Evolutionary conservation across 1,140 invertebrate genomes (phyloP).

Genomic region (Zaprionus kolodkinae): DNA sequence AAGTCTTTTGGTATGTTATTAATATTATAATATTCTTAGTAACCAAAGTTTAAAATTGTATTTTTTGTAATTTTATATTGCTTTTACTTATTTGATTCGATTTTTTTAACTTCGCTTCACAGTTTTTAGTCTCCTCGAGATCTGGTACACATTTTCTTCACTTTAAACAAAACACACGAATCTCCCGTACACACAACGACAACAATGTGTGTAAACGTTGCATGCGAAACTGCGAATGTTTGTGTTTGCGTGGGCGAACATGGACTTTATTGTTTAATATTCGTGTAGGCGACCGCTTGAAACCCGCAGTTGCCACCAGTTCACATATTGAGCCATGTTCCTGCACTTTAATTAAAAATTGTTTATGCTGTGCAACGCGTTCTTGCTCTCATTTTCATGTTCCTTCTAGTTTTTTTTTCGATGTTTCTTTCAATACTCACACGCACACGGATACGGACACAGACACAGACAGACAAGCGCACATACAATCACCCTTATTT

Average conservation of each 20-base stretch:
- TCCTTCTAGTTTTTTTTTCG: constrained; percentile 24
- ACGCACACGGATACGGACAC: neutral
- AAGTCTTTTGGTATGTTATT: neutral
- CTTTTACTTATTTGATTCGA: neutral
- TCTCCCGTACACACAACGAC: neutral
- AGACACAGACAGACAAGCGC: constrained; percentile 8
- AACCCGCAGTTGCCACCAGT: neutral
- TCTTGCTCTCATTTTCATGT: constrained; percentile 38
- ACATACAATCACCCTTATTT: constrained; percentile 44
- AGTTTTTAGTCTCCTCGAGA: neutral
- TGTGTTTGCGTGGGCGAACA: constrained; percentile 35
- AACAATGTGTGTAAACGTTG: neutral
- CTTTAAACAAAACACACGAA: constrained; percentile 27
- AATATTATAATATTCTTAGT: neutral
- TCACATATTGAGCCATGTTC: constrained; percentile 44
- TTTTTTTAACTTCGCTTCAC: neutral
- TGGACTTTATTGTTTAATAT: constrained; percentile 74
- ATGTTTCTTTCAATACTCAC: constrained; percentile 16
- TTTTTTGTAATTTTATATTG: neutral
- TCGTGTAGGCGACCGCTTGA: constrained; percentile 51
- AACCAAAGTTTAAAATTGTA: neutral
- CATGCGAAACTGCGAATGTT: neutral
- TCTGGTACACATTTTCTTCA: constrained; percentile 26
- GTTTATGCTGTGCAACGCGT: constrained; percentile 36
- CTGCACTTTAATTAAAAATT: constrained; percentile 66